Conservation (phyloP, 2,888 invertebrate species). For the Leistus spinibarbis region DNA sequence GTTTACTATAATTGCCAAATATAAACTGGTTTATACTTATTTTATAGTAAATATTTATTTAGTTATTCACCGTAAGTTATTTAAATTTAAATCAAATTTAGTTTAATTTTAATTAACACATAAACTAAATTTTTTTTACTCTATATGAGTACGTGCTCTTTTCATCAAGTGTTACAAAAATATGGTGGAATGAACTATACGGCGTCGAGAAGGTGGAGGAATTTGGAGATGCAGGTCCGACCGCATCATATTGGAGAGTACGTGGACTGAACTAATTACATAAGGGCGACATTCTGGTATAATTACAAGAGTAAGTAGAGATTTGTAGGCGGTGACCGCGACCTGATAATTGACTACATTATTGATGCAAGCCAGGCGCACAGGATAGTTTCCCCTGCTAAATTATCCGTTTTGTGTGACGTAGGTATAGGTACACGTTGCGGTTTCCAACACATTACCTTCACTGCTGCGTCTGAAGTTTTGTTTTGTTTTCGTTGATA, state of each 20-base stretch:
- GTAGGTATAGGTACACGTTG: neutral
- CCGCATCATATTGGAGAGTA: neutral
- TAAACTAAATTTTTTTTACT: no score
- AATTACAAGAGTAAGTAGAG: slow-evolving; percentile 6
- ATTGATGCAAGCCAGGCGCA: slow-evolving; percentile 15
- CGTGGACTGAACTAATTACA: neutral
- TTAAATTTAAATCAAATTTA: no score
- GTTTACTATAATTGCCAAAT: no score
- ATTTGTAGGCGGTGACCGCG: slow-evolving; percentile 13
- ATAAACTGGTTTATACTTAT: no score
- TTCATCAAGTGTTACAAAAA: neutral
- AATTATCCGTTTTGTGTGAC: neutral
- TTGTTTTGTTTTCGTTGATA: neutral
- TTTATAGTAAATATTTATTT: no score
- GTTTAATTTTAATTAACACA: no score
- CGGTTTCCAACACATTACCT: neutral
- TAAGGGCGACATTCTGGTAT: neutral
- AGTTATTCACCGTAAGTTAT: no score
- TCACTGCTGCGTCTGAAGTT: neutral
- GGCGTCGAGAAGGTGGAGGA: neutral
- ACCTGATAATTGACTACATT: slow-evolving; percentile 19
- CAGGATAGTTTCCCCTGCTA: neutral
- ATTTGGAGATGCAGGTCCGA: neutral
- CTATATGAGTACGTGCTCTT: neutral
- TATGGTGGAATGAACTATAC: neutral